Evolutionary conservation across 2,797 vertebrate species (phyloP), one percentile per base, ranked within the genome.

Genomic region (Gila robusta): DNA sequence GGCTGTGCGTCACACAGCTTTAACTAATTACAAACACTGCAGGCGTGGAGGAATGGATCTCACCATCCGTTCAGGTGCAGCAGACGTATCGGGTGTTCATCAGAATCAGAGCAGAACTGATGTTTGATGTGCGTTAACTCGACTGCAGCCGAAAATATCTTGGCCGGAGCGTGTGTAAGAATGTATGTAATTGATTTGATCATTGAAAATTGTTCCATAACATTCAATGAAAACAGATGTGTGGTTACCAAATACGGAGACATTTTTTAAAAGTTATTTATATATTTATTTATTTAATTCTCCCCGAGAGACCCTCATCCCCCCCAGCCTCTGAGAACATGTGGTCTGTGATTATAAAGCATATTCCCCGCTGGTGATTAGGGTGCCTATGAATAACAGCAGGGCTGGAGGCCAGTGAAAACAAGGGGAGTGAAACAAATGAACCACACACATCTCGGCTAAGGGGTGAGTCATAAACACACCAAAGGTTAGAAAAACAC

Each of bases 341-440:
- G 92, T 91, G 91, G 90, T 93, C 91, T 90, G 90, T 95, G 93
- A 93, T 93, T 93, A 94, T 93, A 90, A 90, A 88, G 88, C 82
- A 64, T 78, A 70, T 89, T 91, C 92, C 92, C 90, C 91, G 89
- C 91, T 93, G 91, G 90, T 93, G 94, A 95, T 94, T 92, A 89
- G 89, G 93, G 93, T 91, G 93, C 93, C 94, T 95, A 94, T 94
- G 95, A 96, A 95, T 95, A 94, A 94, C 93, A 94, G 90, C 90
- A 89, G 93, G 93, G 92, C 94, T 94, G 88, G 87, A 92, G 90
- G 94, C 94, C 94, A 94, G 93, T 93, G 91, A 93, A 87, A 94
- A 91, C 84, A 94, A 92, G 92, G 91, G 92, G 93, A 94, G 93
- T 93, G 93, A 93, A 94, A 93, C 93, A 92, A 94, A 92, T 94